phyloP scores from a whole-genome alignment of 2,888 invertebrate genomes.

The Ophion ellenae region DNA sequence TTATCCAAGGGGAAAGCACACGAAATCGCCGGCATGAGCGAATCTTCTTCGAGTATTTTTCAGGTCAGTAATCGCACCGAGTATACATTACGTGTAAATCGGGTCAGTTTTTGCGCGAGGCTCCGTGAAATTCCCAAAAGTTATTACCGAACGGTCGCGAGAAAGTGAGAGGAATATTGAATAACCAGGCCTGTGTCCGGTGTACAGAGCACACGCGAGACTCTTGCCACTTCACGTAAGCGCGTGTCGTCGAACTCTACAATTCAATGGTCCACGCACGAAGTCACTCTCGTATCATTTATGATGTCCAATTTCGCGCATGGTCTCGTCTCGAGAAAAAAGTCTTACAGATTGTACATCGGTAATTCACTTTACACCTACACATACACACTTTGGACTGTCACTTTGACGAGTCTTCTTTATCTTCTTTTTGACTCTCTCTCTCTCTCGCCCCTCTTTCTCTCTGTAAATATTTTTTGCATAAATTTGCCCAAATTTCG shows the following conservation, averaged over 20 bases:
- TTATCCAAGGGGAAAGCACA: no score
- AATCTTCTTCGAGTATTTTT: background rate
- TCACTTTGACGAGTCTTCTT: no score
- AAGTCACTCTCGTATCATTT: background rate
- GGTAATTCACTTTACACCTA: no score
- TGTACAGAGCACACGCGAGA: constrained; percentile 20
- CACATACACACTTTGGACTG: no score
- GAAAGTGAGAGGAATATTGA: constrained; percentile 58
- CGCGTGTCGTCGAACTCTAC: constrained; percentile 53
- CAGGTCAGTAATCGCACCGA: background rate
- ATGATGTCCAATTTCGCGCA: background rate
- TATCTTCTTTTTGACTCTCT: no score
- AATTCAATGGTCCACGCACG: constrained; percentile 37
- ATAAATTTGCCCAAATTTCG: no score
- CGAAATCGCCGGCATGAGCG: background rate
- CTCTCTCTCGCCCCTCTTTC: no score
- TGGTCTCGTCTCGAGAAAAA: background rate
- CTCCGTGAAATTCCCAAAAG: constrained; percentile 30
- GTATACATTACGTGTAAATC: background rate
- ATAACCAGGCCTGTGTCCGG: constrained; percentile 44
- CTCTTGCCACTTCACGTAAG: constrained; percentile 50
- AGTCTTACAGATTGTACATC: no score
- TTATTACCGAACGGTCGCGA: constrained; percentile 46
- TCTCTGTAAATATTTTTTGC: no score
- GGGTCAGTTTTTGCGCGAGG: background rate